phyloP scores from a whole-genome alignment of 2,113 vertebrate species.

The Leptocoma aspasia region DNA sequence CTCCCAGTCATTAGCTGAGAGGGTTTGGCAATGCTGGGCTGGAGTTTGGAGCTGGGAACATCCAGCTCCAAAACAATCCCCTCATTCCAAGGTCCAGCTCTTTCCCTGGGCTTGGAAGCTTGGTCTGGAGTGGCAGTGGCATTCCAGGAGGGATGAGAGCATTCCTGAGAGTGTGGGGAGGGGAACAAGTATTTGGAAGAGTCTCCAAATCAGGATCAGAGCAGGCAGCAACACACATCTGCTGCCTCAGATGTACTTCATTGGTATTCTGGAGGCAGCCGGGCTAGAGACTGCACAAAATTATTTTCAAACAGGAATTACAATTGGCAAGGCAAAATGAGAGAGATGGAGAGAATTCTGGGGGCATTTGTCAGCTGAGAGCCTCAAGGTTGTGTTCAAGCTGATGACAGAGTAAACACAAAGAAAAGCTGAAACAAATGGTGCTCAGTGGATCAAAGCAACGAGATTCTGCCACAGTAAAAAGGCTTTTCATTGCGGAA shows the following conservation, averaged over 20 bases:
- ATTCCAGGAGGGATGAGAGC: background rate
- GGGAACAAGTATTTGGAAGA: background rate
- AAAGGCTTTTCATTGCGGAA: slow-evolving; percentile 1
- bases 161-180: background rate
- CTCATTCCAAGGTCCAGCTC: background rate
- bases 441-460: background rate
- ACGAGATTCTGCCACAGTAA: background rate
- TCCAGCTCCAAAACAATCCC: background rate
- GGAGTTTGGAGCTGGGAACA: background rate
- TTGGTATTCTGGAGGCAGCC: slow-evolving; percentile 52
- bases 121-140: background rate
- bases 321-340: slow-evolving; percentile 36
- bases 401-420: background rate
- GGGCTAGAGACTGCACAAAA: slow-evolving; percentile 34
- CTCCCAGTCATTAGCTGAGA: background rate
- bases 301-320: slow-evolving; percentile 53
- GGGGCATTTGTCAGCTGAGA: slow-evolving; percentile 24
- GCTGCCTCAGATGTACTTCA: background rate
- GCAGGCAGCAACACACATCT: background rate
- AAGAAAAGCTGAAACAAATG: slow-evolving; percentile 14
- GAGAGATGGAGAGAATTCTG: background rate
- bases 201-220: background rate
- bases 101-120: background rate
- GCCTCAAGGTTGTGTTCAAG: background rate
- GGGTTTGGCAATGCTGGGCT: background rate